Evolutionary conservation across 2,888 invertebrate species (phyloP), one percentile per base, ranked within the genome.

Genomic region (Ceriagrion tenellum): DNA sequence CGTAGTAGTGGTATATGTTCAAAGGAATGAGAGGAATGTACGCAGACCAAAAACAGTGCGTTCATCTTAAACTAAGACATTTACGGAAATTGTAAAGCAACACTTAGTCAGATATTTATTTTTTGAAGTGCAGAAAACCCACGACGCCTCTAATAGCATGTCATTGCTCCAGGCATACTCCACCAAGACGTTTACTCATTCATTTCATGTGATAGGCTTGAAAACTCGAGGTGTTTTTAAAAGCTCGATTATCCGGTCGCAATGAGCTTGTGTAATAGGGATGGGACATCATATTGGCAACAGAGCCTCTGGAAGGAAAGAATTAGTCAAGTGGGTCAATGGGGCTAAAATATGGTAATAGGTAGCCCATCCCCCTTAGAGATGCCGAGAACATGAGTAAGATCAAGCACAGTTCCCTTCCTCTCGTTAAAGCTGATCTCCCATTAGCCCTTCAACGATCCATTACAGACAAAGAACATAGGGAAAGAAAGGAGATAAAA

Each of bases 251-350:
- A 69, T n/a, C 8, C 69, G 26, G 69, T n/a, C 69, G 23, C 69
- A 69, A 26, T 26, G 26, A 69, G n/a, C 69, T 69, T 0, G 69
- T 26, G 69, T 69, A 26, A 69, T 0, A 2, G 12, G 69, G 69
- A n/a, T 10, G n/a, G 69, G n/a, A 26, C 69, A n/a, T 6, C 69
- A 69, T 26, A 6, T n/a, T 69, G 69, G 69, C 69, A 69, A 69
- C 69, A 69, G 69, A 26, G 69, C 69, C 26, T 69, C 69, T 6
- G n/a, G n/a, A 69, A 26, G 26, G n/a, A 69, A 69, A 47, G 47
- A n/a, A 69, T 69, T 69, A n/a, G 69, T n/a, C 69, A 69, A 69
- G 69, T 69, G 26, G 69, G 69, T 69, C 69, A 69, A 26, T 69
- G 69, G 69, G 69, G 69, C 12, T 69, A 69, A 69, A n/a, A 10